Conservation (phyloP, 1,140 invertebrate genomes). For the Periplaneta americana region DNA sequence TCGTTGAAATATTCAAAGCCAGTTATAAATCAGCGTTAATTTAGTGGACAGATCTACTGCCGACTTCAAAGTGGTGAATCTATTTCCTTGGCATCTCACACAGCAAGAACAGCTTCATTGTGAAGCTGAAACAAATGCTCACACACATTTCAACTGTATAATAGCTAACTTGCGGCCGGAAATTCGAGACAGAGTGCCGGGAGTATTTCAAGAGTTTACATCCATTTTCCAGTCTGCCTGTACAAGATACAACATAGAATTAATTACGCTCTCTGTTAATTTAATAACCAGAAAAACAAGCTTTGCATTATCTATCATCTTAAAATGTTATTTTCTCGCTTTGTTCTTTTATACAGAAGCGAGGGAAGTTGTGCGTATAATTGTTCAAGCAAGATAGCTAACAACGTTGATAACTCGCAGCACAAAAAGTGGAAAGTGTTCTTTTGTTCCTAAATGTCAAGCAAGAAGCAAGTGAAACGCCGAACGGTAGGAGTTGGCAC, state of each 20-base stretch:
- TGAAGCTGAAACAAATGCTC: background rate
- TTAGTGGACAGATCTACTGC: background rate
- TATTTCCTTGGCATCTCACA: background rate
- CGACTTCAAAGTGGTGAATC: background rate
- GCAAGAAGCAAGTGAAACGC: no score
- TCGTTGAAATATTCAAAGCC: background rate
- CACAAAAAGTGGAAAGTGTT: background rate
- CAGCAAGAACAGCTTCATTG: background rate
- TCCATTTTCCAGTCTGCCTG: background rate
- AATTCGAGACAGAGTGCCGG: background rate
- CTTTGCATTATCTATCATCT: background rate
- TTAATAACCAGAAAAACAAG: background rate
- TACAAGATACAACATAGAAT: background rate
- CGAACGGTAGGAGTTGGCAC: no score
- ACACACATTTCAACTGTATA: background rate
- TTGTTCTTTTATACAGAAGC: background rate
- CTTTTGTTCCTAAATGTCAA: background rate
- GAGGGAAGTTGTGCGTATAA: background rate
- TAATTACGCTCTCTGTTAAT: background rate
- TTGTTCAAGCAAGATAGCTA: background rate
- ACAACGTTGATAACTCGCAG: background rate
- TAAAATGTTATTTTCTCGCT: background rate
- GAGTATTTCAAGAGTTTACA: background rate
- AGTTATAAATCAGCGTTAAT: background rate
- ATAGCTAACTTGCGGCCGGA: background rate